A percentile compares a stretch with the other conserved stretches of the same genome.
Evolutionary conservation across 2,888 invertebrate species (phyloP).

Genomic region (Anticlea derivata): DNA sequence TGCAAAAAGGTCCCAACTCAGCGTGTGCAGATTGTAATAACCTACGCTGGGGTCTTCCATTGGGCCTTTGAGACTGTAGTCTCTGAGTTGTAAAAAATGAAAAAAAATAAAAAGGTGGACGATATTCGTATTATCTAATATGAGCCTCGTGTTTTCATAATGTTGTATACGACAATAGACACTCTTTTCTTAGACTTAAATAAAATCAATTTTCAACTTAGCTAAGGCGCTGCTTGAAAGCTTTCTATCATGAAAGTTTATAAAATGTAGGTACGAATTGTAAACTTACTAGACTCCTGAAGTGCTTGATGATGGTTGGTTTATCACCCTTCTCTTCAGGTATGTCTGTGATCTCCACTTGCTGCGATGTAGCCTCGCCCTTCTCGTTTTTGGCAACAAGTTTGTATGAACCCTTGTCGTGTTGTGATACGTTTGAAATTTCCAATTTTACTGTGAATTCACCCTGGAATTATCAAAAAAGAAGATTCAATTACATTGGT

Average conservation of each 20-base stretch:
- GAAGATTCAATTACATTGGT: neutral
- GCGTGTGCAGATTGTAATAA: no score
- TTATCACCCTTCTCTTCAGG: slow-evolving; percentile 91
- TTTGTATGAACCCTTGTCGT: slow-evolving; percentile 95
- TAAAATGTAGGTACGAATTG: neutral
- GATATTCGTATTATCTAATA: no score
- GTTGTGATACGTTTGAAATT: slow-evolving; percentile 91
- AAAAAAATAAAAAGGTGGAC: no score
- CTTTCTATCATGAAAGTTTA: neutral
- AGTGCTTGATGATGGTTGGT: slow-evolving; percentile 90
- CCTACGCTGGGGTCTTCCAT: no score
- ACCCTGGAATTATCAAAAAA: slow-evolving; percentile 83
- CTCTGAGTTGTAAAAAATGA: no score
- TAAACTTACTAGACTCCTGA: slow-evolving; percentile 87
- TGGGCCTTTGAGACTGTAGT: no score
- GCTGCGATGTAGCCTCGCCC: slow-evolving; percentile 95
- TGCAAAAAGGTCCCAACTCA: no score
- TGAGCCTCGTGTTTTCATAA: no score
- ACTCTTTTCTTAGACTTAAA: no score
- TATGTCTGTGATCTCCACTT: slow-evolving; percentile 93
- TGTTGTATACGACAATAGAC: no score
- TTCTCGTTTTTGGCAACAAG: slow-evolving; percentile 96
- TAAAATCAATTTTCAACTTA: no score
- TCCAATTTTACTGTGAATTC: slow-evolving; percentile 96
- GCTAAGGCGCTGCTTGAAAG: no score